Evolutionary conservation across 2,888 invertebrate genomes (phyloP).

Genomic region (Acanthosepion esculentum): DNA sequence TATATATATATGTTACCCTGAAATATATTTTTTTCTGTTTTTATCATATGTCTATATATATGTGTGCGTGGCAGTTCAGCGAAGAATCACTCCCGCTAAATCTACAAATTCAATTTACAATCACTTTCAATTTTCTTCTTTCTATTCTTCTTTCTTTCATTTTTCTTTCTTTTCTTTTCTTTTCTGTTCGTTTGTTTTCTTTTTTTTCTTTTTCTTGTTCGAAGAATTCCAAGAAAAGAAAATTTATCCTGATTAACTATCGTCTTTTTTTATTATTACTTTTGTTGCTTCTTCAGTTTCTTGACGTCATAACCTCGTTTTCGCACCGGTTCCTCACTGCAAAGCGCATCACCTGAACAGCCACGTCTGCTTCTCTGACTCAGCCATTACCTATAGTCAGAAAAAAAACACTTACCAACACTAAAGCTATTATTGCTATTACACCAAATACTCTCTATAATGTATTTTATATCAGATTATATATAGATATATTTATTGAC

Average conservation of each 20-base stretch:
- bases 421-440: not conserved
- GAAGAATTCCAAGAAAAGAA: not conserved
- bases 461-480: not conserved
- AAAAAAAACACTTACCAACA: not conserved
- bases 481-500: not conserved
- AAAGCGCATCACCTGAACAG: not conserved
- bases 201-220: not conserved
- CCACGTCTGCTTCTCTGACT: not conserved
- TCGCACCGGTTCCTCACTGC: not conserved
- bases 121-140: not conserved
- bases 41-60: not conserved
- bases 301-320: constrained; percentile 18
- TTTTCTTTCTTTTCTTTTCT: not conserved
- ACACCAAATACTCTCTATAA: not conserved
- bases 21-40: too few species aligned
- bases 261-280: not conserved
- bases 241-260: not conserved
- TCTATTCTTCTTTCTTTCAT: not conserved
- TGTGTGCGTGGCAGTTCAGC: not conserved
- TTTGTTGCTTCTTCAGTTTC: not conserved
- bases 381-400: not conserved
- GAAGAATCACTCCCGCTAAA: not conserved
- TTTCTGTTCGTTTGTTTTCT: not conserved
- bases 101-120: not conserved
- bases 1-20: too few species aligned